Evolutionary conservation across 2,797 vertebrate species (phyloP).

Genomic region (Lithobates pipiens): DNA sequence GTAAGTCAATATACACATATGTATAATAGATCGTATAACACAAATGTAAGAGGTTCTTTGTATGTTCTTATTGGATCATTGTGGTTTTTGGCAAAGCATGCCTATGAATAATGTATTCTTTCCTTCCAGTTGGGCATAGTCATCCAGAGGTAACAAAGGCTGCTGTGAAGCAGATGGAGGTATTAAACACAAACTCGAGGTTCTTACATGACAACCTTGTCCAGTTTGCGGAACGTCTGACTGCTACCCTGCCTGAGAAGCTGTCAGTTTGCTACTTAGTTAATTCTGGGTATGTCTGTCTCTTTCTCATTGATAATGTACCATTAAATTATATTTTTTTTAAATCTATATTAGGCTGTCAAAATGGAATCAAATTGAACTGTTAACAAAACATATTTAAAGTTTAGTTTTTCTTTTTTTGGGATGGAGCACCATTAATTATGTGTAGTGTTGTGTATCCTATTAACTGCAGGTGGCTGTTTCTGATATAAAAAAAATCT

Average conservation of each 20-base stretch:
- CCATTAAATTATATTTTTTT: not conserved
- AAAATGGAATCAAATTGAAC: too few species aligned
- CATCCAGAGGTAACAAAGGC: slow-evolving; percentile 91
- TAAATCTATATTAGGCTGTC: too few species aligned
- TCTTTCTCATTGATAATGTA: not conserved
- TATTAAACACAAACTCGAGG: slow-evolving; percentile 94
- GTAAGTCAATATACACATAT: slow-evolving; percentile 27
- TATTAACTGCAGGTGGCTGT: too few species aligned
- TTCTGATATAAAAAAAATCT: too few species aligned
- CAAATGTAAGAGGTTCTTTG: not conserved
- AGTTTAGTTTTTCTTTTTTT: too few species aligned
- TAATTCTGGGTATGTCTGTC: slow-evolving; percentile 89
- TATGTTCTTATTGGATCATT: slow-evolving; percentile 44
- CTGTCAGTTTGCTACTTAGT: slow-evolving; percentile 97
- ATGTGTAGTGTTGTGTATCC: too few species aligned
- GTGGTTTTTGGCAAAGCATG: slow-evolving; percentile 22
- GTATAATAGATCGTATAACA: slow-evolving; percentile 14
- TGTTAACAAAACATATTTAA: too few species aligned
- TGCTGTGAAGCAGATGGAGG: slow-evolving; percentile 89
- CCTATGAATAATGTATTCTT: slow-evolving; percentile 52
- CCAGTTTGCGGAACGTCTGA: slow-evolving; percentile 87
- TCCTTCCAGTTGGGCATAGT: slow-evolving; percentile 88
- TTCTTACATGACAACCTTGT: slow-evolving; percentile 96
- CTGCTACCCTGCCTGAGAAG: slow-evolving; percentile 85
- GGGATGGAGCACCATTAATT: too few species aligned